Base-by-base conservation (phyloP, 2,113 vertebrate genomes). In the Brachypodius melanocephalos region DNA sequence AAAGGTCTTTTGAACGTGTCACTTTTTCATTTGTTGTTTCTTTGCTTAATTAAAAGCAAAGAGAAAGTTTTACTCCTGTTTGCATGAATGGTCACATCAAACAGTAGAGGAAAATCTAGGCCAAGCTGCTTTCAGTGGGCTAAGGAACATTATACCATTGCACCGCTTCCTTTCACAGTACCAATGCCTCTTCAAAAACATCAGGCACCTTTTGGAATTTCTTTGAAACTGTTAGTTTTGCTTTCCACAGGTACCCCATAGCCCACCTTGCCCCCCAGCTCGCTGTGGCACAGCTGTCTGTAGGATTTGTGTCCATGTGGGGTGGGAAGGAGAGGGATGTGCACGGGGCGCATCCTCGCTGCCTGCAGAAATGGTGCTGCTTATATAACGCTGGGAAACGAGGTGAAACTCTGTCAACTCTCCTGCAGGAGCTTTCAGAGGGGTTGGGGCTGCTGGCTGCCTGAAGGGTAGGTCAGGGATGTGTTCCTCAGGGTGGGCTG, bases 301-400 rank as follows among this genome's bases (percentile, higher is more conserved):
- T 26, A 15, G 81, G 68, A 61, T 89, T n/a, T 68, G 78, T 15
- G 63, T 89, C 73, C 62, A 63, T 62, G 95, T 81, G 90, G 94
- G 95, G 93, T 94, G 97, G 96, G 93, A 93, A 93, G 96, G 90
- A 95, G 43, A 96, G 93, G 96, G 94, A 82, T 81, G 88, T 21
- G 77, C 72, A 19, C 43, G 55, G 93, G 88, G 82, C 91, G 95
- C 92, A 96, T 96, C 92, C 96, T 95, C 66, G 9, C 90, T 93
- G 95, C 91, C 89, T 72, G 89, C 95, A 67, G 96, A 97, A 97
- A 97, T 86, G 40, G 97, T 97, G 97, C 96, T 97, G 57, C 73
- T 98, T 98, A 97, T 85, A 92, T 98, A 98, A 98, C 94, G 24
- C 97, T 92, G 97, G 96, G 96, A 95, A 98, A 93, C 73, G 96